Base-by-base conservation (phyloP, 1,140 invertebrate species). In the Adoxophyes honmai region DNA sequence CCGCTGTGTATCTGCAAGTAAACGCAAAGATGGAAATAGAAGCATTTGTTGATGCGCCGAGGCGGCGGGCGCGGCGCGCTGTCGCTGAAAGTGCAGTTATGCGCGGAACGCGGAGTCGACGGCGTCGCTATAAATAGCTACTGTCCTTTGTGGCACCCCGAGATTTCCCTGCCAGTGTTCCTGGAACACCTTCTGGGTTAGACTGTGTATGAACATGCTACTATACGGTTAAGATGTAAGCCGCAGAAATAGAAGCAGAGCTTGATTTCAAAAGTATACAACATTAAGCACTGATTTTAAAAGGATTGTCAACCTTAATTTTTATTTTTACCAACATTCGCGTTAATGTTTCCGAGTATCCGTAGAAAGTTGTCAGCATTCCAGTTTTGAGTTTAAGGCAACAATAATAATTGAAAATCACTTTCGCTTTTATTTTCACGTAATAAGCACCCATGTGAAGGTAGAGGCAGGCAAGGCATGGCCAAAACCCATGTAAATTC, bases 41-140 rank as follows among this genome's bases (percentile, higher is more conserved):
- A 59, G 39, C 59, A 36, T 55, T 39, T 60, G 51, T 56, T 57
- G 56, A 51, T 54, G 56, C 59, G 57, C 57, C 59, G 59, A 55
- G 53, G 52, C 57, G 42, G 33, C 44, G 55, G 11, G 42, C n/a
- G 34, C 55, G 28, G 37, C 48, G 33, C 38, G 21, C 21, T 37
- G 60, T 51, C 60, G 55, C 33, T 55, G 55, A 51, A 64, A 55
- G 37, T 7, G 63, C 58, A 69, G 64, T 62, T 62, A 72, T 68
- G 69, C 52, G 59, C 13, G 67, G 76, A 75, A 79, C 54, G 73
- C 70, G 73, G 68, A 66, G 66, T 59, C 61, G 21, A 28, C 54
- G 58, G 60, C 59, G 37, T 10, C 34, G 56, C 65, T 79, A 83
- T 75, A 74, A 76, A 79, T 80, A 80, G 75, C 67, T 33, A 36